Evolutionary conservation across 2,888 invertebrate genomes (phyloP).

Genomic region (Drosophila fungiperda): DNA sequence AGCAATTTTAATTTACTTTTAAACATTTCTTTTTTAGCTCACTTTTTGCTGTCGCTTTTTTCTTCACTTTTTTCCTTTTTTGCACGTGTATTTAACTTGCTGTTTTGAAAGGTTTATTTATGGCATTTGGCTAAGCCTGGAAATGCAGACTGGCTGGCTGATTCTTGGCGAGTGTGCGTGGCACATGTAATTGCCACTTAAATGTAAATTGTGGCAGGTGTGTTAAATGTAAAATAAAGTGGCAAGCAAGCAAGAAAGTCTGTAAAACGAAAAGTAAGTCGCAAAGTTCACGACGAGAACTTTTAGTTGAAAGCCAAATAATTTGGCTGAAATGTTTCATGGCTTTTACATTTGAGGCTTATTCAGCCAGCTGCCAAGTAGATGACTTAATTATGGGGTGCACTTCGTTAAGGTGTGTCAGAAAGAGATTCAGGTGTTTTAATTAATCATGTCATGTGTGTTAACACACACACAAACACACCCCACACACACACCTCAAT

Average conservation of each 20-base stretch:
- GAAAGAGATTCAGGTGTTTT: constrained; percentile 7
- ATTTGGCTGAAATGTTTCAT: constrained; percentile 11
- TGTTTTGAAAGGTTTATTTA: constrained; percentile 3
- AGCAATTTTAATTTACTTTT: no score
- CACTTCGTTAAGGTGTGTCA: constrained; percentile 3
- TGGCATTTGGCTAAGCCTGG: not conserved
- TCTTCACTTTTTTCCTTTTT: not conserved
- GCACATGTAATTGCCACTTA: constrained; percentile 61
- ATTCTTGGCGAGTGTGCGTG: constrained; percentile 8
- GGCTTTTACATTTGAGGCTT: constrained; percentile 11
- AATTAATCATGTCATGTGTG: constrained; percentile 44
- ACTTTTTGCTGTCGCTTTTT: no score
- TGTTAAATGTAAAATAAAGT: constrained; percentile 13
- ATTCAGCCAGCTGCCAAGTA: not conserved
- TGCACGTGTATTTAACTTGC: not conserved
- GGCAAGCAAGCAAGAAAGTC: not conserved
- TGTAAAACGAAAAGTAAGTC: constrained; percentile 7
- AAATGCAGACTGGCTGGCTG: not conserved
- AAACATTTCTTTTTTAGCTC: not conserved
- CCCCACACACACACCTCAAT: not conserved
- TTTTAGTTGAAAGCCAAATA: constrained; percentile 25
- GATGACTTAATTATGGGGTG: constrained; percentile 29
- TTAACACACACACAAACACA: constrained; percentile 7
- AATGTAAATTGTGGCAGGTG: constrained; percentile 44
- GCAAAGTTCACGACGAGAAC: constrained; percentile 21